Percentiles rank a stretch among this genome's conserved stretches.
Conservation (phyloP, 2,113 vertebrate species). For the Tachuris rubrigastra region DNA sequence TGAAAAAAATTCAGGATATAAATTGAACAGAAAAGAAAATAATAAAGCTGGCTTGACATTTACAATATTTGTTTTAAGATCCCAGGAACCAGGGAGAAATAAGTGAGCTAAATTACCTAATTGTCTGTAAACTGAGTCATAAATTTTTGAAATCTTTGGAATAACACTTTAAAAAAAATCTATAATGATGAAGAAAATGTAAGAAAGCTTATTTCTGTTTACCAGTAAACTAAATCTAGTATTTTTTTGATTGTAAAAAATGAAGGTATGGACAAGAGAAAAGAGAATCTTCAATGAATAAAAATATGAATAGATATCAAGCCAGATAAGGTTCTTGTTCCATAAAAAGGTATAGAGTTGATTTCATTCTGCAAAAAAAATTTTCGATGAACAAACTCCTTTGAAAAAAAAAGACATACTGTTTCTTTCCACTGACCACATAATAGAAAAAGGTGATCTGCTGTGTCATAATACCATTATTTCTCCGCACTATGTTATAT, state of each 20-base stretch:
- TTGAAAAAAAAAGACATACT: not conserved
- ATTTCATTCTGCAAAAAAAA: not conserved
- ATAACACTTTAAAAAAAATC: rapidly evolving
- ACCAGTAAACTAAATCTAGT: not conserved
- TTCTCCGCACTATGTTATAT: not conserved
- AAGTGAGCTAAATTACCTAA: not conserved
- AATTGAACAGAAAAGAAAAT: not conserved
- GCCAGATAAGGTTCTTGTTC: not conserved
- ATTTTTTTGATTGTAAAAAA: not conserved
- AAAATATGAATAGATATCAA: not conserved
- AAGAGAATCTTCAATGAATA: not conserved
- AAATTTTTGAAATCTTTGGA: not conserved
- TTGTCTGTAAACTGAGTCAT: not conserved
- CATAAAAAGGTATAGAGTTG: not conserved
- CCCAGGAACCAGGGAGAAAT: not conserved
- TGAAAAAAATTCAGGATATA: not conserved
- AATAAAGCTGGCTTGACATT: not conserved
- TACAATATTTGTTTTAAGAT: not conserved
- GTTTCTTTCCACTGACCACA: rapidly evolving
- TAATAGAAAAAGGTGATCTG: not conserved
- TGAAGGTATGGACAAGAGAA: rapidly evolving
- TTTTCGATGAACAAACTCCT: rapidly evolving
- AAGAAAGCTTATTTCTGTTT: not conserved
- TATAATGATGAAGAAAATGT: not conserved
- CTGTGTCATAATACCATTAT: not conserved